Evolutionary conservation across 2,113 vertebrate genomes (phyloP), one percentile per base, ranked within the genome.

Genomic region (Rhinoptilus africanus): DNA sequence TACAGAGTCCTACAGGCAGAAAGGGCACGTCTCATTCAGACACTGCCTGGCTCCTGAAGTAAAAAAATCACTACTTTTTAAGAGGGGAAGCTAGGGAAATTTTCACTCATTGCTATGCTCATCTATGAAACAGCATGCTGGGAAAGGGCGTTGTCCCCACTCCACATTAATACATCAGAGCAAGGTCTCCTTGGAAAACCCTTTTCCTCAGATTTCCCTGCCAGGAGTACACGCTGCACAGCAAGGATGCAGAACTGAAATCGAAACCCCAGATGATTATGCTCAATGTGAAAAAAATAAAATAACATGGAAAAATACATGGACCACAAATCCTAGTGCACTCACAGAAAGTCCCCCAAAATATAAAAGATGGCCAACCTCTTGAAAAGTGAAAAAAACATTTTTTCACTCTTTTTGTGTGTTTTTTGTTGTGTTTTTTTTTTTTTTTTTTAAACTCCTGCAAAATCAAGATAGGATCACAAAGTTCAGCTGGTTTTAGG

Each of bases 391-490:
- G 39, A 91, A 86, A 92, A 92, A 16, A 19, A 41, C 3, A 4
- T 50, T 77, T 92, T 50, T 77, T 41, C 19, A 5, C 4, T 14
- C 4, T n/a, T n/a, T n/a, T n/a, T n/a, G n/a, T n/a, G n/a, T 6
- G 3, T 39, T 2, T 17, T 59, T 78, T 59, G 5, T 3, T 14
- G 39, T 39, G 39, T 30, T 81, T 63, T 59, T 41, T 5, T 3
- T 14, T 35, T 76, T 63, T 68, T 48, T 51, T 69, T 53, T 82
- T 11, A 24, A 89, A 89, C 77, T 93, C 71, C 77, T 89, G 28
- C 48, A 68, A 96, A 97, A 84, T 95, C 93, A 97, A 88, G 71
- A 87, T 45, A 95, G 92, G 96, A 94, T 96, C 95, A 96, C 92
- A 75, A 96, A 95, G 94, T 95, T 96, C 89, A 96, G 35, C 39